Conservation (phyloP, 2,888 invertebrate species). For the Steromphala cineraria region DNA sequence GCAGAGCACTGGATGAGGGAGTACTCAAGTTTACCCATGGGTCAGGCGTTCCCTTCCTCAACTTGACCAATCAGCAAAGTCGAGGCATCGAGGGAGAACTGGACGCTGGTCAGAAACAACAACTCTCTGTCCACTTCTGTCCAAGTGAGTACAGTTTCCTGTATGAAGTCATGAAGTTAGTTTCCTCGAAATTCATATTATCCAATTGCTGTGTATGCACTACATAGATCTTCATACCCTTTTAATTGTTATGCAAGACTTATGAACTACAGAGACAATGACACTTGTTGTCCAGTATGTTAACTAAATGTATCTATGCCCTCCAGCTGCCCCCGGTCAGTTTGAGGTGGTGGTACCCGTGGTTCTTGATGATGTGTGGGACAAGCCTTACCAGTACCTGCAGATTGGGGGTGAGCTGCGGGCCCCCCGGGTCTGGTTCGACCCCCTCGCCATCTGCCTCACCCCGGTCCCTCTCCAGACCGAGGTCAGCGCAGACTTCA, state of each 20-base stretch:
- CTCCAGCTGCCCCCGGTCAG: conserved; percentile 63
- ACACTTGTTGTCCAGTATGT: not conserved
- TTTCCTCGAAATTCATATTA: too few relatives aligned
- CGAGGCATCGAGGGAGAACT: conserved; percentile 68
- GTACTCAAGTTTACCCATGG: conserved; percentile 71
- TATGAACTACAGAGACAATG: too few relatives aligned
- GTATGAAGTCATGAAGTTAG: too few relatives aligned
- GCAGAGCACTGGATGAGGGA: conserved; percentile 63
- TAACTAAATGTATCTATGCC: not conserved
- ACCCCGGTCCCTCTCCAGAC: conserved; percentile 72
- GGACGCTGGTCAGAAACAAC: conserved; percentile 67
- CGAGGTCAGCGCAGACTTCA: conserved; percentile 67
- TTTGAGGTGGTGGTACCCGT: conserved; percentile 69
- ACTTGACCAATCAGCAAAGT: conserved; percentile 49
- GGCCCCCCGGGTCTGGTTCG: conserved; percentile 71
- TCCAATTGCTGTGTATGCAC: too few relatives aligned
- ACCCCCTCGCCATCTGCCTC: conserved; percentile 71
- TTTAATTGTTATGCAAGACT: too few relatives aligned
- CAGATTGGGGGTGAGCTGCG: conserved; percentile 69
- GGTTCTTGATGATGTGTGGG: conserved; percentile 66
- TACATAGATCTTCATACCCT: too few relatives aligned
- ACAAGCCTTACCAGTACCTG: conserved; percentile 71
- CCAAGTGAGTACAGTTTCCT: conserved; percentile 62
- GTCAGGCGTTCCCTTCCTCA: conserved; percentile 68
- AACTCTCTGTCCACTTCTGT: conserved; percentile 69